Percentiles rank a stretch among this genome's conserved stretches.
These are phyloP conservation scores for Cancer borealis DNA, from an alignment of 2,888 invertebrate species.

Conservation along the genomic window DNA sequence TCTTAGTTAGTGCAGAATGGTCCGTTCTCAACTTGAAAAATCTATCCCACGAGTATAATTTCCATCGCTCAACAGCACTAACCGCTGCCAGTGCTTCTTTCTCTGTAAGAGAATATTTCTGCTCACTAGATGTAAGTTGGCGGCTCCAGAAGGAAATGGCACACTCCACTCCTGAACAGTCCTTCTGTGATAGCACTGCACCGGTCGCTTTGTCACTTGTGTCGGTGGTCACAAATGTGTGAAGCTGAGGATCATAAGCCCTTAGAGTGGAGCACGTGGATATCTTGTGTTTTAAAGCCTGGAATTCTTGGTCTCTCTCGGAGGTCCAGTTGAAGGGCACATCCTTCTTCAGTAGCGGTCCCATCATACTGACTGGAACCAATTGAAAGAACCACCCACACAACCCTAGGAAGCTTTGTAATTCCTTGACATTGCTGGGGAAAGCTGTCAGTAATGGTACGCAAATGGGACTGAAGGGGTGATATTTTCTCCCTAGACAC, in stretches of 20 bases:
- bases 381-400: constrained; percentile 22
- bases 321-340: background rate
- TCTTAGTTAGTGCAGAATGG: constrained; percentile 29
- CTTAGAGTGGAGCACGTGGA: background rate
- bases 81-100: constrained; percentile 36
- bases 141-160: background rate
- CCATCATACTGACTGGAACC: background rate
- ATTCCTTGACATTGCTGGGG: background rate
- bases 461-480: background rate
- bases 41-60: constrained; percentile 22
- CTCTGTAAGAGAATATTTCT: constrained; percentile 21
- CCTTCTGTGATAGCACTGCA: constrained; percentile 4
- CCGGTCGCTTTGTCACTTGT: background rate
- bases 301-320: background rate
- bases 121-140: constrained; percentile 24
- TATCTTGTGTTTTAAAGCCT: background rate
- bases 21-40: background rate
- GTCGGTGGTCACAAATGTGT: background rate
- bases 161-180: background rate
- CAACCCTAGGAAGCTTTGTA: background rate
- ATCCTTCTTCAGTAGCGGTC: constrained; percentile 1
- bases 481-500: background rate
- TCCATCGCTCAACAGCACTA: constrained; percentile 2
- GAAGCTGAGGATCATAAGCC: background rate
- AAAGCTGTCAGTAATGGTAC: background rate